Evolutionary conservation across 2,113 vertebrate genomes (phyloP), one percentile per base, ranked within the genome.

Genomic region (Lipotes vexillifer): DNA sequence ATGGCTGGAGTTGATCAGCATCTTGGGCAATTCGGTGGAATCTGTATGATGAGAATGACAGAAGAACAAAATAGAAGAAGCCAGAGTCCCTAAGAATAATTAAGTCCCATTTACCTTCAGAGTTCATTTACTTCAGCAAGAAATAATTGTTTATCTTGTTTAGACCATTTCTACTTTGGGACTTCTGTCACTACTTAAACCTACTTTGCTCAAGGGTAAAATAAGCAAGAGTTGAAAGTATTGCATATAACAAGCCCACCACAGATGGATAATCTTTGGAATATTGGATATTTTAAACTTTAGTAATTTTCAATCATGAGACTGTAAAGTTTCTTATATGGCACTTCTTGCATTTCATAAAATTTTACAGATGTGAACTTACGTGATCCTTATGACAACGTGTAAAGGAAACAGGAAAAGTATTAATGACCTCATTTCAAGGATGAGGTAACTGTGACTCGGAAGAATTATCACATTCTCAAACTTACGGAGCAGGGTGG

Each of bases 341-440:
- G 31, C 25, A 89, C 41, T 41, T 95, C 36, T 72, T 84, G 66
- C 8, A 83, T 89, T 96, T 88, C 33, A 89, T 55, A 38, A 90
- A 57, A 49, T 23, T 49, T 66, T 96, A 31, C 46, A 72, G 52
- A 96, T 88, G 33, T 94, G 78, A 96, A 61, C 68, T 96, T 68
- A 92, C 49, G 89, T 82, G 46, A 82, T 89, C 55, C 61, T 85
- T 91, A 88, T 84, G 41, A 29, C 38, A 93, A 90, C 8, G 72
- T 71, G n/a, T 46, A 68, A 77, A 55, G 21, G 29, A 71, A 44
- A 86, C 4, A 94, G 81, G 29, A 88, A 68, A 91, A 89, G 36
- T 77, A 93, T 72, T 91, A 89, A 78, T 93, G 78, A 86, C 63
- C 23, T 97, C 63, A 96, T 84, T 88, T 97, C 81, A 85, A 83